phyloP scores from a whole-genome alignment of 2,113 vertebrate genomes.

The Syrmaticus mikado region DNA sequence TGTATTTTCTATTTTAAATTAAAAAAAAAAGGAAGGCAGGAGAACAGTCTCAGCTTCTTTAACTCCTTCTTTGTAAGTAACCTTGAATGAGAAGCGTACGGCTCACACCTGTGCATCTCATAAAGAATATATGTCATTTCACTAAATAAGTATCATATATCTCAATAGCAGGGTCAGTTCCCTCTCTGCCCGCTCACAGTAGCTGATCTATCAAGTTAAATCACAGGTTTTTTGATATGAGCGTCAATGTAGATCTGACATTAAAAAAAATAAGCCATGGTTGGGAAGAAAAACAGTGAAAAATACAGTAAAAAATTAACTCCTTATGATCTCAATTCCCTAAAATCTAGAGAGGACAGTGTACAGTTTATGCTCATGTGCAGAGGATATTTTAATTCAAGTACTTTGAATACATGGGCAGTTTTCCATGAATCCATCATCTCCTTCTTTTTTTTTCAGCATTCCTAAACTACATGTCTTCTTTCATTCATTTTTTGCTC shows the following conservation, averaged over 20 bases:
- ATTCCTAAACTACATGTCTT: background rate
- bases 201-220: conserved; percentile 62
- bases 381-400: background rate
- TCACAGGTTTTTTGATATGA: conserved; percentile 32
- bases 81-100: conserved; percentile 43
- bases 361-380: background rate
- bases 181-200: background rate
- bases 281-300: conserved; percentile 15
- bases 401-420: background rate
- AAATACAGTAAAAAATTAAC: background rate
- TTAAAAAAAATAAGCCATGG: conserved; percentile 11
- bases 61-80: conserved; percentile 21
- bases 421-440: background rate
- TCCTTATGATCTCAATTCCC: background rate
- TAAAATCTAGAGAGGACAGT: background rate
- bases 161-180: conserved; percentile 59
- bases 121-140: conserved; percentile 55
- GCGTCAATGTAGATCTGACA: conserved; percentile 45
- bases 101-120: background rate
- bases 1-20: background rate
- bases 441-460: background rate
- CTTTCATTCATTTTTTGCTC: background rate
- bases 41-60: background rate
- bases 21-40: background rate
- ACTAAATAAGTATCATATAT: conserved; percentile 63